Conservation (phyloP, 2,888 invertebrate species). For the Odontothrips loti region DNA sequence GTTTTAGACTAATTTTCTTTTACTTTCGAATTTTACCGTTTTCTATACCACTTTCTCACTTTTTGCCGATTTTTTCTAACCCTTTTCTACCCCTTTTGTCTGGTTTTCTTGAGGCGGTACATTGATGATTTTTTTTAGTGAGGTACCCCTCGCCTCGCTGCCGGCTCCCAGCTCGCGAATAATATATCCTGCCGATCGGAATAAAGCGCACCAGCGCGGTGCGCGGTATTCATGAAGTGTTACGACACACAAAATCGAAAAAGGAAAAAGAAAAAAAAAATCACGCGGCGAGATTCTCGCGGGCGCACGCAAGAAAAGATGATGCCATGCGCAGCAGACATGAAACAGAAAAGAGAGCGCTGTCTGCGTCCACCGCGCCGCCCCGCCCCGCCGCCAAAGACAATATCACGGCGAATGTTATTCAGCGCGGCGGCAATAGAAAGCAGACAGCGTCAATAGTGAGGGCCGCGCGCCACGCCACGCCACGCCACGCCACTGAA, state of each 20-base stretch:
- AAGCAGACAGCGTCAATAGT: slow-evolving; percentile 15
- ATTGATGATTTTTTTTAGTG: too few relatives aligned
- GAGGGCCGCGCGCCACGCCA: background rate
- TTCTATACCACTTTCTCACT: too few relatives aligned
- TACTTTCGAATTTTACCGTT: too few relatives aligned
- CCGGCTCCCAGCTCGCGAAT: too few relatives aligned
- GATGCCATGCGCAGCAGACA: background rate
- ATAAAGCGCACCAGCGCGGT: background rate
- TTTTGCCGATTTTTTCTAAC: too few relatives aligned
- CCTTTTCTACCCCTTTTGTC: too few relatives aligned
- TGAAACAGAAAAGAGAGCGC: background rate
- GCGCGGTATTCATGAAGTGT: background rate
- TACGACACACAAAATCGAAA: background rate
- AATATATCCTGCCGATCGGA: background rate
- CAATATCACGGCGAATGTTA: slow-evolving; percentile 20
- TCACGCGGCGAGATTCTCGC: background rate
- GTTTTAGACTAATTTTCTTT: too few relatives aligned
- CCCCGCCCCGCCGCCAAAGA: background rate
- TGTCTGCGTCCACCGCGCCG: too few relatives aligned
- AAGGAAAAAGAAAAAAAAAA: background rate
- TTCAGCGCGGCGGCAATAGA: slow-evolving; percentile 1
- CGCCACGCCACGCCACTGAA: background rate
- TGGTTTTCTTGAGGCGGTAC: too few relatives aligned
- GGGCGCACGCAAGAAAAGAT: too few relatives aligned
- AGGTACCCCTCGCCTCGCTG: too few relatives aligned